phyloP scores from a whole-genome alignment of 2,888 invertebrate species.

The Graphium colonna region DNA sequence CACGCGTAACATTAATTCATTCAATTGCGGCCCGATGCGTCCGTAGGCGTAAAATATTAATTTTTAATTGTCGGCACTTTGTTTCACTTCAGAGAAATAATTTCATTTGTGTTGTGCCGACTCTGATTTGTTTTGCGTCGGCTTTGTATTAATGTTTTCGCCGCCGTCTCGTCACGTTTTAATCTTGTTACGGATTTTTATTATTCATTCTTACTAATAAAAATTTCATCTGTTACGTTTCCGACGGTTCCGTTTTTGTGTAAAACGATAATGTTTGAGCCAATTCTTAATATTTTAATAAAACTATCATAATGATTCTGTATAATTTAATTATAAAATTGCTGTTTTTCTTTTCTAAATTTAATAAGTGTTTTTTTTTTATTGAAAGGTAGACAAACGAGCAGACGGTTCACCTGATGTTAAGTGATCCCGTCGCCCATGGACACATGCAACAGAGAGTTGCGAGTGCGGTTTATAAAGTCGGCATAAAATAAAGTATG shows the following conservation, averaged over 20 bases:
- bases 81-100: conserved; percentile 35
- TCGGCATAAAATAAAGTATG: no score
- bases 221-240: not conserved
- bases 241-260: not conserved
- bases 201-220: not conserved
- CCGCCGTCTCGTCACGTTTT: conserved; percentile 30
- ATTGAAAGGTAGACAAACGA: no score
- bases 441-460: no score
- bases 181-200: conserved; percentile 18
- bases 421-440: no score
- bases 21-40: conserved; percentile 9
- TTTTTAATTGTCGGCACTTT: conserved; percentile 36
- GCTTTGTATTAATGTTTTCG: conserved; percentile 35
- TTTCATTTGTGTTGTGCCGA: conserved; percentile 32
- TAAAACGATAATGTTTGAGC: not conserved
- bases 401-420: no score
- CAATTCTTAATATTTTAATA: no score
- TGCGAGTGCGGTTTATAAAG: no score
- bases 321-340: no score
- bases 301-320: no score
- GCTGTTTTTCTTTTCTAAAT: no score
- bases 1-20: conserved; percentile 10
- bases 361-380: no score
- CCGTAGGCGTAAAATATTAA: conserved; percentile 35
- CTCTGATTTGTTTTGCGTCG: conserved; percentile 34